Base-by-base conservation (phyloP, 2,888 invertebrate genomes). In the Axea sp. region DNA sequence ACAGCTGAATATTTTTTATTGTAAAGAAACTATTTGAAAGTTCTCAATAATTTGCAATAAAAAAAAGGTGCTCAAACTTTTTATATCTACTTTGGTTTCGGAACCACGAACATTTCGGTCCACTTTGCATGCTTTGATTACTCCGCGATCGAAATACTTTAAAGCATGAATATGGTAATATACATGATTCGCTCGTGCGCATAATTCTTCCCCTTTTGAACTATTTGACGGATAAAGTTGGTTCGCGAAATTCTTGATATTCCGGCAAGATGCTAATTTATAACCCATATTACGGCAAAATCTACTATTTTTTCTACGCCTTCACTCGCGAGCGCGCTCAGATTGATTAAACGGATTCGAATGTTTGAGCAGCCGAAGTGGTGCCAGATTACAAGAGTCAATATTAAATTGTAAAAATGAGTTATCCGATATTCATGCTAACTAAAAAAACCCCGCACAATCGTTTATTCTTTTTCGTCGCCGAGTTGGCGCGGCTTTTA, bases 131-230 rank as follows among this genome's bases (percentile, higher is more conserved):
- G 64, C 69, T 65, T 69, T 59, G 68, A 71, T 65, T 75, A 43
- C 53, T 49, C 37, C 30, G 35, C 69, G 45, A 74, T 64, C 53
- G 47, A 71, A 71, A 53, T 65, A 55, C 69, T 43, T 55, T 35
- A 53, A 55, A 31, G 49, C 45, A 71, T 75, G 74, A 75, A 75
- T 69, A 75, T 71, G 74, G 47, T 69, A 75, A n/a, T n/a, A n/a
- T n/a, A n/a, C n/a, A 71, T 75, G 65, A 71, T 35, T 35, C 41
- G 59, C 65, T 69, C 59, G 59, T 51, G 64, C 51, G 59, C 62
- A 45, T 53, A 69, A 74, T 64, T 64, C 73, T 30, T 39, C 57
- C 22, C 31, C 43, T 41, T 41, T 51, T 43, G 65, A 73, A 47
- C 41, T 55, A 62, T 60, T 73, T 67, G 67, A 55, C 59, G 60